phyloP scores from a whole-genome alignment of 2,888 invertebrate species.

The Pollenia labialis region DNA sequence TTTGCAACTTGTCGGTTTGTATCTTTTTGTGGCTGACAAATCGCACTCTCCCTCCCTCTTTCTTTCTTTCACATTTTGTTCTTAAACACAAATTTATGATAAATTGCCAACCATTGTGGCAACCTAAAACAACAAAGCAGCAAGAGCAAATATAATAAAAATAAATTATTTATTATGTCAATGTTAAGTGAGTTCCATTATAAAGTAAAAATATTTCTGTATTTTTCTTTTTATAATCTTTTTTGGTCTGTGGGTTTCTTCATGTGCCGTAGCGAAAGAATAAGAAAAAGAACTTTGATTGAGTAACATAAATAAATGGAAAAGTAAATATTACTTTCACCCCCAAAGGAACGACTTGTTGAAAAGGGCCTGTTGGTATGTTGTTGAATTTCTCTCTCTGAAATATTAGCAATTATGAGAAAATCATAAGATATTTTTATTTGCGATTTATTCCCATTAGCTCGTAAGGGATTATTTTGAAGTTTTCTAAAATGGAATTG shows the following conservation, averaged over 20 bases:
- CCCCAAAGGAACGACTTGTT: background rate
- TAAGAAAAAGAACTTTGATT: background rate
- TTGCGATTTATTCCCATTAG: no score
- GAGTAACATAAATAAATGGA: background rate
- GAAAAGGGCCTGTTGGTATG: background rate
- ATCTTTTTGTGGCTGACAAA: background rate
- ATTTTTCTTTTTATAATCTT: background rate
- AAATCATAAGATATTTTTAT: background rate
- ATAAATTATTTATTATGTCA: constrained; percentile 15
- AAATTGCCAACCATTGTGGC: constrained; percentile 16
- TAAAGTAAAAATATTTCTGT: background rate
- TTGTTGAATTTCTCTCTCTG: background rate
- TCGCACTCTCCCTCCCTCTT: background rate
- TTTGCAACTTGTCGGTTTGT: constrained; percentile 39
- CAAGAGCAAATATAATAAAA: background rate
- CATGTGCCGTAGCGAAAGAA: background rate
- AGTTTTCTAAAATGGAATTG: no score
- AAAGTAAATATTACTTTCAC: background rate
- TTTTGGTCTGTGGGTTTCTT: background rate
- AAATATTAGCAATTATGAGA: background rate
- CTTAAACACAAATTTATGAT: constrained; percentile 4
- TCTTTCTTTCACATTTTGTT: background rate
- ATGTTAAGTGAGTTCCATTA: constrained; percentile 10
- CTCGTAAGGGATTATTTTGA: no score
- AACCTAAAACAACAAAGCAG: background rate